phyloP scores from a whole-genome alignment of 92 coral and sea anemone species.

The Epizoanthus stellaris region DNA sequence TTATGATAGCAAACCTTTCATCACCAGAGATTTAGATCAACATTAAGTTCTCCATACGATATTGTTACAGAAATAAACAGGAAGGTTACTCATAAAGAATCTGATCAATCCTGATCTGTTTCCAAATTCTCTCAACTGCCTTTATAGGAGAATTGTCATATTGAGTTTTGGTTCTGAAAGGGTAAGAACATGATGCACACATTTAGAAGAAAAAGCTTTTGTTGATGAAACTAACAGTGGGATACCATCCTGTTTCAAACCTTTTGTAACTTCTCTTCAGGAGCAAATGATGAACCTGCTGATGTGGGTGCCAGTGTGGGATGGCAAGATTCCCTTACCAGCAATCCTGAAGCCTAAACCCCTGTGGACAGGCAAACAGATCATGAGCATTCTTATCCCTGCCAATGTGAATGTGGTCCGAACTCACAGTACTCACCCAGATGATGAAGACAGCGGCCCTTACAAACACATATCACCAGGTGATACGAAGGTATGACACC shows the following conservation, averaged over 20 bases:
- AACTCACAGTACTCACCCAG: constrained; percentile 99
- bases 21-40: too few relatives aligned
- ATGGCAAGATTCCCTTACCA: constrained; percentile 97
- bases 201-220: constrained; percentile 15
- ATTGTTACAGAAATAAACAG: too few relatives aligned
- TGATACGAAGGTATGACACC: constrained; percentile 83
- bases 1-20: too few relatives aligned
- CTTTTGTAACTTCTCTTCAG: constrained; percentile 39
- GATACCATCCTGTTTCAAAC: neutral
- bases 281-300: constrained; percentile 94
- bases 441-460: constrained; percentile 97
- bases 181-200: too few relatives aligned
- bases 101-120: too few relatives aligned
- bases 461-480: constrained; percentile 98
- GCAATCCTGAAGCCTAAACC: constrained; percentile 96
- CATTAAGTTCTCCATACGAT: too few relatives aligned
- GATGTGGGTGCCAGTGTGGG: constrained; percentile 99
- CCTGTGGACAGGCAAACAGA: constrained; percentile 98
- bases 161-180: too few relatives aligned
- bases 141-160: too few relatives aligned
- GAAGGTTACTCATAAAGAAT: too few relatives aligned
- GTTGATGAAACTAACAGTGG: neutral
- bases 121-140: too few relatives aligned
- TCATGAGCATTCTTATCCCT: constrained; percentile 94
- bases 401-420: constrained; percentile 94